A percentile compares a stretch with the other conserved stretches of the same genome.
phyloP scores from a whole-genome alignment of 2,888 invertebrate genomes.

The Leptinotarsa juncta region DNA sequence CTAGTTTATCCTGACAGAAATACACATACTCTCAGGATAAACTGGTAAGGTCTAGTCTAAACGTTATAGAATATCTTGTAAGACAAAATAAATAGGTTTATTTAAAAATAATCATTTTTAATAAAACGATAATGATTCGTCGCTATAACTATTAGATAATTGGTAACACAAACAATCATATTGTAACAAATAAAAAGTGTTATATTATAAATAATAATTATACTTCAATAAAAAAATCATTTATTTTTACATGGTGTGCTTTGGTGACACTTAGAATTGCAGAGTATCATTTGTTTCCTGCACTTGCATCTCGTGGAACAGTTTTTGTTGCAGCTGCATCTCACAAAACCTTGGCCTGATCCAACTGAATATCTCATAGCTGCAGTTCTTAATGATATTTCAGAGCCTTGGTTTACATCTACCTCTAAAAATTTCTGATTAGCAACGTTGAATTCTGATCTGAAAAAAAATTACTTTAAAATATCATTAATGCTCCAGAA shows the following conservation, averaged over 20 bases:
- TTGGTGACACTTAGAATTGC: neutral
- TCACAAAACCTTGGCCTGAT: neutral
- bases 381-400: neutral
- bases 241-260: neutral
- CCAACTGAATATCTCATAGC: neutral
- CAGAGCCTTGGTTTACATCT: neutral
- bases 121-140: neutral
- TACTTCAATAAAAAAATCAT: neutral
- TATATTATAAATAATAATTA: neutral
- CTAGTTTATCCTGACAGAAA: too few relatives aligned
- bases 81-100: too few relatives aligned
- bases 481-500: neutral
- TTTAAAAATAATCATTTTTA: neutral
- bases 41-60: too few relatives aligned
- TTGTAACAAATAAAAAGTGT: neutral
- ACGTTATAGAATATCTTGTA: too few relatives aligned
- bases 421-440: neutral
- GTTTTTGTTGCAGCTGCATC: neutral
- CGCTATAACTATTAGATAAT: neutral
- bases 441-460: neutral
- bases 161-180: neutral
- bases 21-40: too few relatives aligned
- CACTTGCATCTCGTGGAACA: neutral
- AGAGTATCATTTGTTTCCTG: neutral
- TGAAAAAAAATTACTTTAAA: neutral